Evolutionary conservation across 2,888 invertebrate genomes (phyloP), one percentile per base, ranked within the genome.

Genomic region (Nomada flava): DNA sequence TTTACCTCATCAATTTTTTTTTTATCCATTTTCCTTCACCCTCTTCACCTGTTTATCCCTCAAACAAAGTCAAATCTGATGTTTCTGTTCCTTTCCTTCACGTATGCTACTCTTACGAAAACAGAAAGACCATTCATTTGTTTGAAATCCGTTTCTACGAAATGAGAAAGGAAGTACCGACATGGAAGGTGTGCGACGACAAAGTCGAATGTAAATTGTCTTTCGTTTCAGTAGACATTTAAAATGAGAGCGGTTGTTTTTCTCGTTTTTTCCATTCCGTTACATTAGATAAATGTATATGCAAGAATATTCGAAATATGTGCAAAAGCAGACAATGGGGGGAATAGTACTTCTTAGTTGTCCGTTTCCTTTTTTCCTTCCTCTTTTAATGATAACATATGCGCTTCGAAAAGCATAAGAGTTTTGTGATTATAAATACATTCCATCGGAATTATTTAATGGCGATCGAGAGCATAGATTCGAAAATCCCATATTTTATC

Each of bases 221-320:
- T 20, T 62, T 78, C 55, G 63, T 55, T 76, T 78, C 72, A 68
- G 72, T 74, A 70, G 73, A 80, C 80, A 76, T 80, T 72, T 69
- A 68, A 83, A 79, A 84, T 79, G 76, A 83, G 82, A 81, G 72
- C 84, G 71, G 50, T 72, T 44, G 67, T 64, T 47, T 52, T 62
- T 59, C 36, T 29, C 29, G 65, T 73, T 53, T 52, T 36, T 79
- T 63, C 18, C 50, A 44, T 72, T 68, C 53, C n/a, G 29, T 87
- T 86, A 88, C 85, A 86, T 88, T 87, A 88, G 86, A 70, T 86
- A 87, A 81, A 86, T 88, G 90, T 86, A 90, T 87, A 89, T 83
- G 86, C 87, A 88, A 88, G 88, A 87, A 87, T 83, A 78, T 79
- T 86, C 88, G 88, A 89, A 89, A 89, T 87, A 86, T 88, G 84